Evolutionary conservation across 2,888 invertebrate genomes (phyloP).

Genomic region (Drosophila koepferae): DNA sequence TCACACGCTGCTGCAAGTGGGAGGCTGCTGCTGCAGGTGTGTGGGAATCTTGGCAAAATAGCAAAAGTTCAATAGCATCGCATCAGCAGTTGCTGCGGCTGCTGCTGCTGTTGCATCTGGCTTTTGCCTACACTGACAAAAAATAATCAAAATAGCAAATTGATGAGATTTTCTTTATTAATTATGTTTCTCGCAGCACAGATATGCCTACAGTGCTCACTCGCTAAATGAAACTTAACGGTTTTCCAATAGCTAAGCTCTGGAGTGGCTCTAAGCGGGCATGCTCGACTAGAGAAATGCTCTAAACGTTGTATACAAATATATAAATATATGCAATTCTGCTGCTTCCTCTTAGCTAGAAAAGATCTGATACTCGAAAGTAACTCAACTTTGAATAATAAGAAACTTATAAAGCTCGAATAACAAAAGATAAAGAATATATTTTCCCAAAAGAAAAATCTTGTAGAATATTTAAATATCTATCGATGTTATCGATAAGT

Average conservation of each 20-base stretch:
- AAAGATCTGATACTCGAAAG: no score
- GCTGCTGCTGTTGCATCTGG: constrained; percentile 17
- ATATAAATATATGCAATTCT: no score
- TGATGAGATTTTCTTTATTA: neutral
- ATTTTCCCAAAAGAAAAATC: no score
- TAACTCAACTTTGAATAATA: no score
- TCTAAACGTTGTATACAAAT: no score
- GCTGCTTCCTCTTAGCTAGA: no score
- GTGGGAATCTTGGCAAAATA: constrained; percentile 80
- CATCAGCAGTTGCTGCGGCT: constrained; percentile 23
- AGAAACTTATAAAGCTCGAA: no score
- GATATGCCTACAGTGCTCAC: neutral
- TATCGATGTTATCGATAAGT: neutral
- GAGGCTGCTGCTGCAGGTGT: constrained; percentile 66
- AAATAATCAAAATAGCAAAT: neutral
- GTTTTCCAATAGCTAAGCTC: neutral
- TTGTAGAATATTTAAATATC: neutral
- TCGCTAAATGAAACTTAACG: neutral
- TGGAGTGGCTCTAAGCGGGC: neutral
- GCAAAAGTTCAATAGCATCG: constrained; percentile 79
- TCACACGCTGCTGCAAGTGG: constrained; percentile 70
- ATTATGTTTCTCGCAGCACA: neutral
- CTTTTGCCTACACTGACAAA: constrained; percentile 27
- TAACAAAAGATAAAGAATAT: no score
- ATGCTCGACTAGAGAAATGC: neutral